phyloP scores from a whole-genome alignment of 2,797 vertebrate species.

The Takifugu rubripes region DNA sequence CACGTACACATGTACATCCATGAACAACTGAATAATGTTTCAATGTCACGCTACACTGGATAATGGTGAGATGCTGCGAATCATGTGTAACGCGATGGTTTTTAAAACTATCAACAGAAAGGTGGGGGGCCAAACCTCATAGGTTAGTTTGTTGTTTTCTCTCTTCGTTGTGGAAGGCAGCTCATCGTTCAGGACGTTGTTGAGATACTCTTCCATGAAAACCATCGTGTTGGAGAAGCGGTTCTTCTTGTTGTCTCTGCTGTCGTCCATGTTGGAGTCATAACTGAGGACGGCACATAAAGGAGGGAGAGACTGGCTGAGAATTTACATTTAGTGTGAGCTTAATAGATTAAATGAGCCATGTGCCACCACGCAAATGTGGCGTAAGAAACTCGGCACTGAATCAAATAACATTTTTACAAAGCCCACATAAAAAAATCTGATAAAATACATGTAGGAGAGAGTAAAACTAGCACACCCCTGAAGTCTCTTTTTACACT shows the following conservation, averaged over 20 bases:
- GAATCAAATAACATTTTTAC: too few relatives aligned
- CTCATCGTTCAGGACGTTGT: constrained; percentile 90
- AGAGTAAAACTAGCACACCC: too few relatives aligned
- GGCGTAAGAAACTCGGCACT: too few relatives aligned
- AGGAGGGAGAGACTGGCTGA: neutral
- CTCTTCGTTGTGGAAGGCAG: constrained; percentile 91
- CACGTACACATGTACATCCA: too few relatives aligned
- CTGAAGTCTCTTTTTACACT: too few relatives aligned
- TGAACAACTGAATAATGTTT: too few relatives aligned
- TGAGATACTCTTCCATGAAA: constrained; percentile 98
- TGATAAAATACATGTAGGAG: too few relatives aligned
- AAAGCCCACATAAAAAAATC: too few relatives aligned
- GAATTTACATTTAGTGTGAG: neutral
- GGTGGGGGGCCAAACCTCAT: constrained; percentile 76
- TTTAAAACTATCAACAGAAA: neutral
- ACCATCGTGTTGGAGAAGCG: constrained; percentile 95
- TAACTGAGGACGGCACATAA: constrained; percentile 73
- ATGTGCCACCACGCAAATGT: neutral
- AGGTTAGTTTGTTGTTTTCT: constrained; percentile 99
- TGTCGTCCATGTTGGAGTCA: constrained; percentile 92
- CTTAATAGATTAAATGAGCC: neutral
- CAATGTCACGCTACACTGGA: too few relatives aligned
- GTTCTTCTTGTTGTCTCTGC: constrained; percentile 96
- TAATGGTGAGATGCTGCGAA: too few relatives aligned
- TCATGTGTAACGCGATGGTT: neutral